Percentiles rank a stretch among this genome's conserved stretches.
phyloP scores from a whole-genome alignment of 1,140 invertebrate species.

The Bombus turneri region DNA sequence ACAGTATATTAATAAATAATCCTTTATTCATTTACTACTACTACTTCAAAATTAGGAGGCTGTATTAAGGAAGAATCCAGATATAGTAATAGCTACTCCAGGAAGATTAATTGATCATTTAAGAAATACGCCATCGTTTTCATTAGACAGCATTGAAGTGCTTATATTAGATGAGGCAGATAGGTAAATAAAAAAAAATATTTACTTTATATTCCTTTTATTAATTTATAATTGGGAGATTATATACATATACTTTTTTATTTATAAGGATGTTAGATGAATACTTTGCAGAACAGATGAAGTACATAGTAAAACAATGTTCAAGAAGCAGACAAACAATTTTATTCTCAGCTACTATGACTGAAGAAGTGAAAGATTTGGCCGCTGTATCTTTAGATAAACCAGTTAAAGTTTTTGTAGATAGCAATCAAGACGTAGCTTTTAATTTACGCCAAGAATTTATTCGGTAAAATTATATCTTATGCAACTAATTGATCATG shows the following conservation, averaged over 20 bases:
- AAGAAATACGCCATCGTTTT: conserved; percentile 97
- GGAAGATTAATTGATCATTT: conserved; percentile 98
- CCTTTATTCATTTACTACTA: conserved; percentile 36
- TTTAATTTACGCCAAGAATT: conserved; percentile 98
- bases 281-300: conserved; percentile 99
- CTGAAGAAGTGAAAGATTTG: conserved; percentile 96
- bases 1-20: not conserved
- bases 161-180: conserved; percentile 98
- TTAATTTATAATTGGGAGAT: conserved; percentile 7
- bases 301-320: conserved; percentile 96
- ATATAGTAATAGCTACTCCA: conserved; percentile 99
- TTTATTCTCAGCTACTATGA: conserved; percentile 99
- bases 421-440: conserved; percentile 97
- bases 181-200: conserved; percentile 82
- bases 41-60: conserved; percentile 86
- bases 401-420: conserved; percentile 96
- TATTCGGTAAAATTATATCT: conserved; percentile 85
- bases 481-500: not conserved
- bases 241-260: conserved; percentile 40
- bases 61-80: conserved; percentile 93
- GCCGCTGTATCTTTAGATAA: conserved; percentile 95
- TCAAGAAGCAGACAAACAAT: conserved; percentile 97
- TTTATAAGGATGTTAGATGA: conserved; percentile 96
- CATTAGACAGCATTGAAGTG: conserved; percentile 95
- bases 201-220: conserved; percentile 40